phyloP scores from a whole-genome alignment of 2,797 vertebrate species.

The Acrossocheilus fasciatus region DNA sequence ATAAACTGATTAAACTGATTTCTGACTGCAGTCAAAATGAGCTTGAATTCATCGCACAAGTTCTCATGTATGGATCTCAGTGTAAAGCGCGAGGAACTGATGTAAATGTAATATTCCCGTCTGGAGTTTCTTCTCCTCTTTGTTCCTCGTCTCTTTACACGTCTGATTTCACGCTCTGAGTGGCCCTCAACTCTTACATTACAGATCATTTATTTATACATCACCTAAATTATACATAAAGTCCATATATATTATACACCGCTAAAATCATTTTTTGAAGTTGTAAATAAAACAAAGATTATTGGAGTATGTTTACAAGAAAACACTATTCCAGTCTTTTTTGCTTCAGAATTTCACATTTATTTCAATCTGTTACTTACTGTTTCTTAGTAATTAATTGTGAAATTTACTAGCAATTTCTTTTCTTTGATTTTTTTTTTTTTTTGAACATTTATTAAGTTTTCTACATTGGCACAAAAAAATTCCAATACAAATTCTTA shows the following conservation, averaged over 20 bases:
- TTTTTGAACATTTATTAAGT: too few relatives aligned
- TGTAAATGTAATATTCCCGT: too few relatives aligned
- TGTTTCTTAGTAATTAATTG: not conserved
- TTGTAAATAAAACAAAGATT: not conserved
- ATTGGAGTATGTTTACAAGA: not conserved
- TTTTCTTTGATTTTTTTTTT: not conserved
- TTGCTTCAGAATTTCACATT: too few relatives aligned
- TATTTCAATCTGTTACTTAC: not conserved
- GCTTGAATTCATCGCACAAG: too few relatives aligned
- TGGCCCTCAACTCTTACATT: not conserved
- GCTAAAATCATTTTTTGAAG: not conserved
- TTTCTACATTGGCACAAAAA: too few relatives aligned
- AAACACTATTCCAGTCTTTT: not conserved
- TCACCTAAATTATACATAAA: not conserved
- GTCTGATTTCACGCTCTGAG: conserved; percentile 73
- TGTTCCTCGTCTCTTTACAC: conserved; percentile 70
- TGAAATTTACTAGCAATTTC: not conserved
- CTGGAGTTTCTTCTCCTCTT: conserved; percentile 8
- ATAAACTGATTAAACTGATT: too few relatives aligned
- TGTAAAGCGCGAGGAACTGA: too few relatives aligned
- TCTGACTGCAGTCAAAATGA: too few relatives aligned
- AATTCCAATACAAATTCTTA: too few relatives aligned
- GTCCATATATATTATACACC: not conserved
- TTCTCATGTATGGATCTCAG: too few relatives aligned
- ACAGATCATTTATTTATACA: not conserved